These are phyloP conservation scores for Tokudaia muenninki DNA, from an alignment of 2,797 vertebrate species.

Conservation along the genomic window DNA sequence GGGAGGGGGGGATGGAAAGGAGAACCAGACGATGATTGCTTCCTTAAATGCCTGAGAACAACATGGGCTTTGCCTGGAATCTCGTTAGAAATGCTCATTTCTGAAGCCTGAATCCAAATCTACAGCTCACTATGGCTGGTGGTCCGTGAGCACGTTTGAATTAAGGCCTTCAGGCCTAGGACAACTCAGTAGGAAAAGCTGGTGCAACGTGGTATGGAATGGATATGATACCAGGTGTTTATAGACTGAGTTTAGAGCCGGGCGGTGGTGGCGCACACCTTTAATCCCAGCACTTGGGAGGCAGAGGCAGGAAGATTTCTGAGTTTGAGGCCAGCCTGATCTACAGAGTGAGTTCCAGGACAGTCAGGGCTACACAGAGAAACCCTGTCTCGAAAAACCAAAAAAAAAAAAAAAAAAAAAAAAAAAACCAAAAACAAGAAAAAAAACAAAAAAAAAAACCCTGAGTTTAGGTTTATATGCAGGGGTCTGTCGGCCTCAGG, in stretches of 20 bases:
- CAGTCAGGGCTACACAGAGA: too few species aligned
- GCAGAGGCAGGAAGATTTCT: too few species aligned
- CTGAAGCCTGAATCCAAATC: not conserved
- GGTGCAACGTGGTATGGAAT: not conserved
- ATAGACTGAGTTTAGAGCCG: not conserved
- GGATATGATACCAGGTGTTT: not conserved
- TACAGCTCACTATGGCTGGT: not conserved
- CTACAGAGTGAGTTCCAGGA: too few species aligned
- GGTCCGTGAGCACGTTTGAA: not conserved
- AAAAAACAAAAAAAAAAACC: too few species aligned
- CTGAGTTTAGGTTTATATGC: not conserved
- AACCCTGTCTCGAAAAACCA: too few species aligned
- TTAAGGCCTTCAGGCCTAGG: not conserved
- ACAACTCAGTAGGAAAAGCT: not conserved
- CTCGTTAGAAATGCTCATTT: not conserved
- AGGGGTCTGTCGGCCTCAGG: not conserved
- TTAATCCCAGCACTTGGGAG: too few species aligned
- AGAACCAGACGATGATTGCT: not conserved
- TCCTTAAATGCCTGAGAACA: not conserved
- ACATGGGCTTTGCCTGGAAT: accelerated
- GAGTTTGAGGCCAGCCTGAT: too few species aligned
- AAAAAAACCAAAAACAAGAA: too few species aligned
- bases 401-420: too few species aligned
- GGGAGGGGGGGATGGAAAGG: too few species aligned
- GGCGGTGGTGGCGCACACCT: too few species aligned